Percentiles rank a stretch among this genome's conserved stretches.
Evolutionary conservation across 2,113 vertebrate genomes (phyloP).

Genomic region (Cephalopholis sonnerati): DNA sequence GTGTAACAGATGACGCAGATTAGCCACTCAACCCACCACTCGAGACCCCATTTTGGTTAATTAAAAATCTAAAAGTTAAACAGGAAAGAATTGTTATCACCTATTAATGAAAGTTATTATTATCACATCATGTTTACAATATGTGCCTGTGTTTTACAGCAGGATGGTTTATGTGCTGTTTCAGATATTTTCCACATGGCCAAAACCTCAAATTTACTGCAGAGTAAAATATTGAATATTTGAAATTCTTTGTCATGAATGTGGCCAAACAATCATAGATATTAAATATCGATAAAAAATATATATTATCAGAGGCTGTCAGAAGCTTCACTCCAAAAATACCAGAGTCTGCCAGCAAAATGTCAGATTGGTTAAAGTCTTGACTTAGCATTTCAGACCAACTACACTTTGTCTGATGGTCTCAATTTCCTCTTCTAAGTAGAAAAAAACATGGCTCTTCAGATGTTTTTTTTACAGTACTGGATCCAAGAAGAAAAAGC

Average conservation of each 20-base stretch:
- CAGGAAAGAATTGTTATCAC: neutral
- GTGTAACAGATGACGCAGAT: neutral
- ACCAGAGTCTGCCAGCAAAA: neutral
- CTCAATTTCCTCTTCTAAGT: slow-evolving; percentile 25
- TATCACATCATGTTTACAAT: neutral
- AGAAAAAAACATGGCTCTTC: neutral
- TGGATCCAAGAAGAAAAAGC: slow-evolving; percentile 4
- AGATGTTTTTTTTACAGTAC: slow-evolving; percentile 6
- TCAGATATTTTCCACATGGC: neutral
- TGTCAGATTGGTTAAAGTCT: neutral
- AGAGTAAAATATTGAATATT: neutral
- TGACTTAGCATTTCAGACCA: neutral
- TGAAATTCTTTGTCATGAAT: neutral
- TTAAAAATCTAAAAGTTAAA: neutral
- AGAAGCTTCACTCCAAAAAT: neutral
- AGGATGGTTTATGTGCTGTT: neutral
- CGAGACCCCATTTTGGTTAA: neutral
- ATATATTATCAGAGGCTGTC: neutral
- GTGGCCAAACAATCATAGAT: neutral
- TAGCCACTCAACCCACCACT: neutral
- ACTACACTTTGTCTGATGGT: neutral
- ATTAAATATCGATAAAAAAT: neutral
- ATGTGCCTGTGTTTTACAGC: neutral
- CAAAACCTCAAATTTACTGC: neutral
- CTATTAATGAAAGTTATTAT: neutral